Conservation (phyloP, 2,113 vertebrate genomes). For the Geothlypis trichas region DNA sequence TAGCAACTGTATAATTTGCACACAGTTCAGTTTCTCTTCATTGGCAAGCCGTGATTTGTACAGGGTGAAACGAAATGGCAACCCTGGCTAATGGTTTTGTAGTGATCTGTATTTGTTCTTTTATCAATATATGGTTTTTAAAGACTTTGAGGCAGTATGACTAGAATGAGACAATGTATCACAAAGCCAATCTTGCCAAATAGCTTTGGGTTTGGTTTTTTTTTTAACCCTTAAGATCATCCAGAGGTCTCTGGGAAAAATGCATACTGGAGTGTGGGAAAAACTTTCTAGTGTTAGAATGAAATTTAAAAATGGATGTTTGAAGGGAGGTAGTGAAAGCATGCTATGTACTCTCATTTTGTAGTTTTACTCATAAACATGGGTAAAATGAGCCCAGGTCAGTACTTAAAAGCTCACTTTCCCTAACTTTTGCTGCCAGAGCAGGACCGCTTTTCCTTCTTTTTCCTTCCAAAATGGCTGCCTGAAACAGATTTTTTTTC, state of each 20-base stretch:
- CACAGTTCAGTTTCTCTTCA: not conserved
- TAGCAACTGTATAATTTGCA: not conserved
- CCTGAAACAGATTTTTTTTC: not conserved
- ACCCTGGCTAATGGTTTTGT: not conserved
- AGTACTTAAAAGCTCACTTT: not conserved
- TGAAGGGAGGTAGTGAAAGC: not conserved
- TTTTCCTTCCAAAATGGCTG: not conserved
- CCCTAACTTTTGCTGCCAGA: not conserved
- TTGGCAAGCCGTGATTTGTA: not conserved
- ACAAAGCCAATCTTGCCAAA: not conserved
- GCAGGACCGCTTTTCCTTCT: rapidly evolving
- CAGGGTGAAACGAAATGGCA: not conserved
- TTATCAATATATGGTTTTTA: not conserved
- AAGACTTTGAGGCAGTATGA: not conserved
- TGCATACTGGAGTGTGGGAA: not conserved
- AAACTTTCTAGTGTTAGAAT: not conserved
- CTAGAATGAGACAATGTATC: not conserved
- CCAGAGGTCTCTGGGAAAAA: not conserved
- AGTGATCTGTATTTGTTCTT: not conserved
- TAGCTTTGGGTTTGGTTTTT: not conserved
- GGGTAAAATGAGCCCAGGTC: not conserved
- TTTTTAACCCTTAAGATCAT: not conserved
- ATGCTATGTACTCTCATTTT: not conserved
- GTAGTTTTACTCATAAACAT: not conserved
- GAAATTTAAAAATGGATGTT: not conserved